These are phyloP conservation scores for Oncorhynchus mykiss DNA, from an alignment of 2,113 vertebrate genomes.

Conservation along the genomic window DNA sequence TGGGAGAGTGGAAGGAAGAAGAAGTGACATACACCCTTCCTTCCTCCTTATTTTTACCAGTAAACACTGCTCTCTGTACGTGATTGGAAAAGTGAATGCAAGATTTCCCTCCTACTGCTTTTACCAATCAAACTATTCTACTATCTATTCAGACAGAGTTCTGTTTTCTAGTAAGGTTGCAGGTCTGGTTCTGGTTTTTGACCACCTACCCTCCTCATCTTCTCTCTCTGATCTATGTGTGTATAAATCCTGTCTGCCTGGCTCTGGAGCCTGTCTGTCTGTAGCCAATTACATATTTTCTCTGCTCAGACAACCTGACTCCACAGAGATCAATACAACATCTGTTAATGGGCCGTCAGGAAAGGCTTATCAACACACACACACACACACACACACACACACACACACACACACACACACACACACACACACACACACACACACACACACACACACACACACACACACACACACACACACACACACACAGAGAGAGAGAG, in stretches of 20 bases:
- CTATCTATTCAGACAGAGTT: too few relatives aligned
- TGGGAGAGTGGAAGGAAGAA: neutral
- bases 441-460: neutral
- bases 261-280: neutral
- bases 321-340: constrained; percentile 73
- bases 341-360: constrained; percentile 67
- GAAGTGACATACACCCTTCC: too few relatives aligned
- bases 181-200: neutral
- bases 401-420: neutral
- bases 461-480: constrained; percentile 18
- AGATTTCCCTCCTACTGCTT: too few relatives aligned
- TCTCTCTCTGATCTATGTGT: neutral
- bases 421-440: neutral
- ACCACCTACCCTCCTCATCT: neutral
- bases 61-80: too few relatives aligned
- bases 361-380: constrained; percentile 55
- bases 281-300: constrained; percentile 21
- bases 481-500: too few relatives aligned
- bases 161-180: neutral
- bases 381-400: neutral
- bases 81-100: too few relatives aligned
- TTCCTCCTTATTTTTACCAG: too few relatives aligned
- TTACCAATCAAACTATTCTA: too few relatives aligned
- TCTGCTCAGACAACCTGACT: constrained; percentile 68
- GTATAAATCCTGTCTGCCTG: neutral